A percentile compares a stretch with the other conserved stretches of the same genome.
Evolutionary conservation across 1,140 invertebrate genomes (phyloP).

Genomic region (fruit fly (Drosophila melanogaster)): DNA sequence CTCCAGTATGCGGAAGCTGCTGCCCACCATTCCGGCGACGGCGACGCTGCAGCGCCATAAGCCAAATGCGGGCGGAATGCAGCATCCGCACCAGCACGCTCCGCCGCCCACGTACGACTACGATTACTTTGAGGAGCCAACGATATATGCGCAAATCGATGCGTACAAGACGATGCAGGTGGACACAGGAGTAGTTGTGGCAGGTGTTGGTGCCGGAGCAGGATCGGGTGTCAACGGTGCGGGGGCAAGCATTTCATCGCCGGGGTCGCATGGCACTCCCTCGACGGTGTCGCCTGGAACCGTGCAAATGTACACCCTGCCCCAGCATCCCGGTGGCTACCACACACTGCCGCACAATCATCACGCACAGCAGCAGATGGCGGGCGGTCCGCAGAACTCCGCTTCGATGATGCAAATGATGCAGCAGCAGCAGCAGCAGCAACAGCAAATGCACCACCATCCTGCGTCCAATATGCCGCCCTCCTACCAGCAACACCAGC

Average conservation of each 20-base stretch:
- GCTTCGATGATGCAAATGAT: conserved; percentile 83
- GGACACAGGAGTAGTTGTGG: conserved; percentile 59
- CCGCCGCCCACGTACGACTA: conserved; percentile 83
- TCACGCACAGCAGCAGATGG: conserved; percentile 59
- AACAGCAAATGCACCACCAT: conserved; percentile 67
- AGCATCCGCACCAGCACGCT: conserved; percentile 77
- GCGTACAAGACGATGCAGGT: conserved; percentile 85
- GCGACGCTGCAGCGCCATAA: conserved; percentile 78
- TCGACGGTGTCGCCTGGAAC: conserved; percentile 79
- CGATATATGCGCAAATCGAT: conserved; percentile 90
- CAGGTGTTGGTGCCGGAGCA: too few species aligned
- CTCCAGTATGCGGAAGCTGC: conserved; percentile 76
- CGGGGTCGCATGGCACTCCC: conserved; percentile 76
- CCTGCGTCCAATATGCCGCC: conserved; percentile 74
- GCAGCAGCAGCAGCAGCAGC: conserved; percentile 67
- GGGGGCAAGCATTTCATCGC: conserved; percentile 70
- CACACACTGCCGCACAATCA: conserved; percentile 81
- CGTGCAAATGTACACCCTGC: conserved; percentile 81
- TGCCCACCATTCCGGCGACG: conserved; percentile 75
- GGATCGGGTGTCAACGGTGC: conserved; percentile 21
- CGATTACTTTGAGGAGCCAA: conserved; percentile 86
- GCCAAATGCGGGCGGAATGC: conserved; percentile 74
- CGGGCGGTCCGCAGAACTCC: conserved; percentile 62
- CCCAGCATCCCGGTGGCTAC: conserved; percentile 79
- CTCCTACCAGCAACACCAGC: conserved; percentile 78